These are phyloP conservation scores for Turritopsis dohrnii DNA, from an alignment of 30 jellyfish, hydroid and myxozoan genomes.

Conservation along the genomic window DNA sequence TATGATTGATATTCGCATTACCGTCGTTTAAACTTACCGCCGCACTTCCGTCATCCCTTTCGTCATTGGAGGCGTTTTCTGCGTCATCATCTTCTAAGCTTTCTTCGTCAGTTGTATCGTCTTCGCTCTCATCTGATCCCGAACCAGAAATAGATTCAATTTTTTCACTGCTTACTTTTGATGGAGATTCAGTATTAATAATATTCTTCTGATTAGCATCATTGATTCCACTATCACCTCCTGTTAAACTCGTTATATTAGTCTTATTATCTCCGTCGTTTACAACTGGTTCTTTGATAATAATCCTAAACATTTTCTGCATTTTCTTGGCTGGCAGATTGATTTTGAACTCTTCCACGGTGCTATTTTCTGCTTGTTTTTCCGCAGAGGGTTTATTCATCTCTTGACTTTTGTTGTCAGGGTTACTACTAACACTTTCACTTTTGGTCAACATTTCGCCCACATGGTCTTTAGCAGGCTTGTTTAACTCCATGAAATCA, in stretches of 20 bases:
- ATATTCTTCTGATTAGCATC: not conserved
- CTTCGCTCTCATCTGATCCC: not conserved
- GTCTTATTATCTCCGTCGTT: not conserved
- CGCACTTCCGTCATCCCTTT: not conserved
- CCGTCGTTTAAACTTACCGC: not conserved
- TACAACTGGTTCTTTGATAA: not conserved
- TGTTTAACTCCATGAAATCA: not conserved
- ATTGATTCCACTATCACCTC: not conserved
- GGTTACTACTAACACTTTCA: not conserved
- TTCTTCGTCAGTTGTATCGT: not conserved
- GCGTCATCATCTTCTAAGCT: not conserved
- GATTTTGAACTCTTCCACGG: not conserved
- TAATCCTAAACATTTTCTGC: not conserved
- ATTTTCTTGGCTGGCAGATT: not conserved
- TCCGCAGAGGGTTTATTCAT: not conserved
- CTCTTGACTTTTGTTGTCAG: not conserved
- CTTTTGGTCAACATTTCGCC: not conserved
- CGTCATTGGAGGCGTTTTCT: not conserved
- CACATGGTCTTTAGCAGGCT: not conserved
- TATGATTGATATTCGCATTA: not conserved
- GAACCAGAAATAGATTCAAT: not conserved
- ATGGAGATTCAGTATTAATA: not conserved
- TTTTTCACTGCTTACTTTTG: not conserved
- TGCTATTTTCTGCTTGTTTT: not conserved
- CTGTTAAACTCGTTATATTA: not conserved